Evolutionary conservation across 2,888 invertebrate genomes (phyloP).

Genomic region (Amphipyra tragopoginis): DNA sequence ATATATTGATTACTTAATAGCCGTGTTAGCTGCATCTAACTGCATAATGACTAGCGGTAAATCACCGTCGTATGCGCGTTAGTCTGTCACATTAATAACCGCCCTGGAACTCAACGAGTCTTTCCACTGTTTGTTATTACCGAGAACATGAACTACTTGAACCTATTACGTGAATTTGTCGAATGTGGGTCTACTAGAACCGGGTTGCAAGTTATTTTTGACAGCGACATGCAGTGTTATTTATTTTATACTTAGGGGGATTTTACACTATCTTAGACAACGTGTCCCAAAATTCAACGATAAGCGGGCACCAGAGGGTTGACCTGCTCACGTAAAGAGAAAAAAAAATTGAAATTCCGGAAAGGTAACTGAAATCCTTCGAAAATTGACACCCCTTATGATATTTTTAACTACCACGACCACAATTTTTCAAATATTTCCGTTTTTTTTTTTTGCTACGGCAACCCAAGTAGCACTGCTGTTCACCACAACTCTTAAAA

Average conservation of each 20-base stretch:
- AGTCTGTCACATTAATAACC: slow-evolving; percentile 53
- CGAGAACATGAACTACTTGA: slow-evolving; percentile 14
- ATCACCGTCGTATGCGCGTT: slow-evolving; percentile 37
- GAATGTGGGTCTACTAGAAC: slow-evolving; percentile 20
- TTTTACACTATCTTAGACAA: no score
- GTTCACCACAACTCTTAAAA: no score
- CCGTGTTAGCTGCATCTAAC: slow-evolving; percentile 19
- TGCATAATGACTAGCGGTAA: slow-evolving; percentile 28
- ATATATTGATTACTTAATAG: slow-evolving; percentile 33
- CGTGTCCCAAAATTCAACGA: no score
- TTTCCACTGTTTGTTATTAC: slow-evolving; percentile 19
- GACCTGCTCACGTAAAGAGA: no score
- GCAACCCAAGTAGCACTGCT: no score
- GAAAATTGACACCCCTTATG: no score
- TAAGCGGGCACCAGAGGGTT: no score
- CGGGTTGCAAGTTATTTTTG: slow-evolving; percentile 22
- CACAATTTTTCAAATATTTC: no score
- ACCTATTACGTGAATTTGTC: slow-evolving; percentile 22
- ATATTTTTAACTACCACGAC: no score
- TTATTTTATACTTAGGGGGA: not conserved
- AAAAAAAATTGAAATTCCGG: no score
- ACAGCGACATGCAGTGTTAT: not conserved
- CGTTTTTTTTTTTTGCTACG: no score
- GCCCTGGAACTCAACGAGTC: slow-evolving; percentile 36
- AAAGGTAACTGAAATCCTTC: no score